Conservation (phyloP, 2,888 invertebrate genomes). For the Scaptomyza flava region DNA sequence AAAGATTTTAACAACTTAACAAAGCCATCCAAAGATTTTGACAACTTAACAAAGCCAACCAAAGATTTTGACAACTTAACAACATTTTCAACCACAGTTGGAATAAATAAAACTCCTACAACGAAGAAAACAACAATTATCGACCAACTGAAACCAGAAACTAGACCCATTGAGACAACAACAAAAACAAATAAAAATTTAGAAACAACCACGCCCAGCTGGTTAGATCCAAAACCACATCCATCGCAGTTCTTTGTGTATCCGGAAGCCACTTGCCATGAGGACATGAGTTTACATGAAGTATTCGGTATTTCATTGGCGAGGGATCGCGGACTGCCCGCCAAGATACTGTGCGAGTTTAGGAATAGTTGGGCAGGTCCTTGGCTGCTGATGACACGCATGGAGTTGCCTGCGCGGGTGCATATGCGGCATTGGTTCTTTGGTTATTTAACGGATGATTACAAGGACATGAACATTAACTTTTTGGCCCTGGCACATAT, state of each 20-base stretch:
- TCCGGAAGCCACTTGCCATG: constrained; percentile 49
- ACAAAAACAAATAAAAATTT: too few relatives aligned
- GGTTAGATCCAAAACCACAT: constrained; percentile 41
- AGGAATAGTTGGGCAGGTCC: constrained; percentile 53
- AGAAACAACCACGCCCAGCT: background rate
- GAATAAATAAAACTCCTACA: background rate
- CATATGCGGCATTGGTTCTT: constrained; percentile 64
- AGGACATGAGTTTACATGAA: constrained; percentile 53
- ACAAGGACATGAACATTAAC: constrained; percentile 60
- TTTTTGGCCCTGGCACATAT: constrained; percentile 53
- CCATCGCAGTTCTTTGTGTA: constrained; percentile 45
- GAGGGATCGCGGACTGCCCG: constrained; percentile 49
- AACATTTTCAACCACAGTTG: background rate
- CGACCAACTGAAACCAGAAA: background rate
- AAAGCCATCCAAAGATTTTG: too few relatives aligned
- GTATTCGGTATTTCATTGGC: constrained; percentile 52
- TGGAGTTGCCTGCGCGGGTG: constrained; percentile 49
- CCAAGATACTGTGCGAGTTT: constrained; percentile 54
- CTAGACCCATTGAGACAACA: background rate
- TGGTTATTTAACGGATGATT: constrained; percentile 61
- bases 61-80: background rate
- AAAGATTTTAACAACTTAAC: too few relatives aligned
- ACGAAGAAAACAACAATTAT: background rate
- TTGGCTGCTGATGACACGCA: constrained; percentile 62
- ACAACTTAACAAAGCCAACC: background rate